Evolutionary conservation across 2,113 vertebrate genomes (phyloP).

Genomic region (Plecotus auritus): DNA sequence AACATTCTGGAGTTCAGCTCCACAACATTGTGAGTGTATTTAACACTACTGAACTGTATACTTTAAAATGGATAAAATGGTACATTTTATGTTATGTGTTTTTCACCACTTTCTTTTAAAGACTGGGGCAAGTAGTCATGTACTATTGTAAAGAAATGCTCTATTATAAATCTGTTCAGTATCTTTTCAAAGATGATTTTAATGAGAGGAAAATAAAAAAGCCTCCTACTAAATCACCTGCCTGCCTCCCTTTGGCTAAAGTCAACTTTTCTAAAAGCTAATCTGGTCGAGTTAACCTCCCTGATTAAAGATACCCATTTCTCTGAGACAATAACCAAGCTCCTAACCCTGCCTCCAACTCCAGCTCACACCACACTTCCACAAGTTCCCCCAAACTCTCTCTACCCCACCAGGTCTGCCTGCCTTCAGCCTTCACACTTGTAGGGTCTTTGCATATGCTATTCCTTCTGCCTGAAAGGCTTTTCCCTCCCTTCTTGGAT

Average conservation of each 20-base stretch:
- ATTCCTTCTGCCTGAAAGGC: background rate
- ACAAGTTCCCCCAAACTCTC: background rate
- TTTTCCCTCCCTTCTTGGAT: background rate
- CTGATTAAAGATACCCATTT: background rate
- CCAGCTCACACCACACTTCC: background rate
- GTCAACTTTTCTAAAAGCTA: background rate
- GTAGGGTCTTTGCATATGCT: background rate
- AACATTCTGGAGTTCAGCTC: background rate
- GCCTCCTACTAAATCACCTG: background rate
- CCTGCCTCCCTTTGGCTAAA: background rate
- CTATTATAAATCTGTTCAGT: background rate
- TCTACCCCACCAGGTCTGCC: background rate
- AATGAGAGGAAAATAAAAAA: background rate
- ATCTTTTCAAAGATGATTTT: conserved; percentile 1
- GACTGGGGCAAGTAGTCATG: background rate
- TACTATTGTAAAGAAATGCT: background rate
- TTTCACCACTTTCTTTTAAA: background rate
- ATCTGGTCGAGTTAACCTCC: background rate
- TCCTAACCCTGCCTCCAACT: background rate
- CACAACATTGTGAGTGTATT: background rate
- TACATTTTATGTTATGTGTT: background rate
- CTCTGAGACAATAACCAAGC: background rate
- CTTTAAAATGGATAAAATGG: background rate
- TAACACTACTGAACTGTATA: background rate
- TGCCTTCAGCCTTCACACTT: background rate